Evolutionary conservation across 2,888 invertebrate genomes (phyloP), one percentile per base, ranked within the genome.

Genomic region (Drosophila neonasuta): DNA sequence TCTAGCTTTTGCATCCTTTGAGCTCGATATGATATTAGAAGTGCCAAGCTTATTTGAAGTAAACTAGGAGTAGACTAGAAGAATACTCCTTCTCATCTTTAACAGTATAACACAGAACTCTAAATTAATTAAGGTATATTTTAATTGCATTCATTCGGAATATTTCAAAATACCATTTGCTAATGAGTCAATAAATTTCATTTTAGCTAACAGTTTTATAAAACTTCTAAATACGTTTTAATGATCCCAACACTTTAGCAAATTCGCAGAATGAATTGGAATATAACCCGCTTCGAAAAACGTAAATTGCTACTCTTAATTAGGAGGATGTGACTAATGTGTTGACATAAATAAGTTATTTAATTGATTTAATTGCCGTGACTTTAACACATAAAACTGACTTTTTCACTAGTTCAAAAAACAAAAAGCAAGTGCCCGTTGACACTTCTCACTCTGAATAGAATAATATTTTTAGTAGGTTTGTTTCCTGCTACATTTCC

Each of bases 291-390:
- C 5, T 11, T 2, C 6, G 24, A 5, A 36, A 36, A 34, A 34
- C 34, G n/a, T 5, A n/a, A 36, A n/a, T 5, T 6, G n/a, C 5
- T n/a, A 36, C 36, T 36, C n/a, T 36, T n/a, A n/a, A n/a, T n/a
- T 36, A 36, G 5, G n/a, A n/a, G n/a, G 36, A 36, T 36, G 36
- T 36, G 36, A 36, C 36, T 36, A 36, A 36, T 36, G n/a, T 36
- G 36, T 36, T 36, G 36, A 36, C 36, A 36, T 11, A 3, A 32
- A 32, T 6, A 36, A 36, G 2, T 6, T 4, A n/a, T 11, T 36
- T 36, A 36, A n/a, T 36, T 36, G 6, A 36, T n/a, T 36, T 36
- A 36, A 36, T 36, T 36, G 5, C 36, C 0, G 36, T n/a, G n/a
- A 36, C 34, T 36, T n/a, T 32, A 20, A 20, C 20, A 20, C 20